Percentiles rank a stretch among this genome's conserved stretches.
phyloP scores from a whole-genome alignment of 2,797 vertebrate genomes.

The Bradypus variegatus region DNA sequence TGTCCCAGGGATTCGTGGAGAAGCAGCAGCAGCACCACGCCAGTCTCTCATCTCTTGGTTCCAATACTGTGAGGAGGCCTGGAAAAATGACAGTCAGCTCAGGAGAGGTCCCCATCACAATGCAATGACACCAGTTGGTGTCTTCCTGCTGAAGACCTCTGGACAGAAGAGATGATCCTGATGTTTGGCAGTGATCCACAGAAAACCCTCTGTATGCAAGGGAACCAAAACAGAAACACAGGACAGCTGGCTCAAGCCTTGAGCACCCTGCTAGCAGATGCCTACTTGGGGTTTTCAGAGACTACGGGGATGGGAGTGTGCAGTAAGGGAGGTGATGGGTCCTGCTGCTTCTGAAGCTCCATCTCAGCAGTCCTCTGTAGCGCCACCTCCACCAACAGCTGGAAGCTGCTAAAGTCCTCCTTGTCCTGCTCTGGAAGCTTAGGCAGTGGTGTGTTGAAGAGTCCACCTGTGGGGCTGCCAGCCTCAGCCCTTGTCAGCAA shows the following conservation, averaged over 20 bases:
- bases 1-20: constrained; percentile 45
- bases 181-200: constrained; percentile 56
- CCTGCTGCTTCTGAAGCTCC: constrained; percentile 80
- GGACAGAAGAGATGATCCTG: constrained; percentile 32
- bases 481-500: constrained; percentile 73
- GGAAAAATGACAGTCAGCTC: constrained; percentile 44
- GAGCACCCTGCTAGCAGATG: not conserved
- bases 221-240: constrained; percentile 39
- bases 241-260: constrained; percentile 32
- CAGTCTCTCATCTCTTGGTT: constrained; percentile 34
- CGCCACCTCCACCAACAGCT: constrained; percentile 89
- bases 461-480: constrained; percentile 79
- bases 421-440: constrained; percentile 86
- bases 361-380: constrained; percentile 89
- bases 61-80: constrained; percentile 31
- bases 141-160: constrained; percentile 51
- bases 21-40: constrained; percentile 49
- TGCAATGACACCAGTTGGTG: not conserved
- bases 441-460: constrained; percentile 90
- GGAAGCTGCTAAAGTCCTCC: constrained; percentile 92
- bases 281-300: constrained; percentile 68
- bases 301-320: constrained; percentile 52
- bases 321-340: constrained; percentile 63
- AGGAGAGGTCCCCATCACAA: not conserved
- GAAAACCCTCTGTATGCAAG: constrained; percentile 44